phyloP scores from a whole-genome alignment of 2,113 vertebrate species.

The Holacanthus passer region DNA sequence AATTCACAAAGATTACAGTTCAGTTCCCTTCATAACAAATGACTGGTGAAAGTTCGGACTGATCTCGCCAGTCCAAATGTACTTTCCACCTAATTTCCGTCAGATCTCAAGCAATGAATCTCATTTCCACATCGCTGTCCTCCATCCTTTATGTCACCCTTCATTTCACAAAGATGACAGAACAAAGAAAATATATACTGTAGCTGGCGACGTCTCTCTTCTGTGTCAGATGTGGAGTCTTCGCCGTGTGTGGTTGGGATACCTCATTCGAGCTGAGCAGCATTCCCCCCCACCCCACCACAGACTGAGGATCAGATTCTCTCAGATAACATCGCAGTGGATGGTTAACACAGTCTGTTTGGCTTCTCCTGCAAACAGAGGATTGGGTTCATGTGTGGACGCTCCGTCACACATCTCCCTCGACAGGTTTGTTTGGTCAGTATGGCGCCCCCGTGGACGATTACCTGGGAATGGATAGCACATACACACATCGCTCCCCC shows the following conservation, averaged over 20 bases:
- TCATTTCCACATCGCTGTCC: conserved; percentile 42
- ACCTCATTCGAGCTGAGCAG: conserved; percentile 37
- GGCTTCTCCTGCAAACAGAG: conserved; percentile 70
- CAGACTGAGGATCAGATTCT: conserved; percentile 67
- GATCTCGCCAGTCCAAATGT: conserved; percentile 35
- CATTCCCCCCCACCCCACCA: conserved; percentile 19
- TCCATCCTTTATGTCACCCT: conserved; percentile 30
- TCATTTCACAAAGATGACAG: conserved; percentile 46
- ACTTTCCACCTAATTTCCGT: conserved; percentile 25
- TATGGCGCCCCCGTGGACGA: conserved; percentile 26
- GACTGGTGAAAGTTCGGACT: conserved; percentile 5
- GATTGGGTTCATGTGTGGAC: conserved; percentile 68
- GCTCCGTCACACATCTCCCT: conserved; percentile 45
- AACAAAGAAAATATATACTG: conserved; percentile 38
- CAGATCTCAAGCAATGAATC: conserved; percentile 42
- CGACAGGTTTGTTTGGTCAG: conserved; percentile 71
- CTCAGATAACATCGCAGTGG: conserved; percentile 68
- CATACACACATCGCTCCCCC: background rate
- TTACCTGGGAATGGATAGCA: conserved; percentile 43
- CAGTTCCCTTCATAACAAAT: background rate
- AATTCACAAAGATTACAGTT: background rate
- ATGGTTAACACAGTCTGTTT: conserved; percentile 66
- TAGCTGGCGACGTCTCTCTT: conserved; percentile 24
- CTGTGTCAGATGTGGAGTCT: conserved; percentile 22
- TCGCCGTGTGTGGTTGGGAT: conserved; percentile 57